phyloP scores from a whole-genome alignment of 2,113 vertebrate genomes.

The Stercorarius parasiticus region DNA sequence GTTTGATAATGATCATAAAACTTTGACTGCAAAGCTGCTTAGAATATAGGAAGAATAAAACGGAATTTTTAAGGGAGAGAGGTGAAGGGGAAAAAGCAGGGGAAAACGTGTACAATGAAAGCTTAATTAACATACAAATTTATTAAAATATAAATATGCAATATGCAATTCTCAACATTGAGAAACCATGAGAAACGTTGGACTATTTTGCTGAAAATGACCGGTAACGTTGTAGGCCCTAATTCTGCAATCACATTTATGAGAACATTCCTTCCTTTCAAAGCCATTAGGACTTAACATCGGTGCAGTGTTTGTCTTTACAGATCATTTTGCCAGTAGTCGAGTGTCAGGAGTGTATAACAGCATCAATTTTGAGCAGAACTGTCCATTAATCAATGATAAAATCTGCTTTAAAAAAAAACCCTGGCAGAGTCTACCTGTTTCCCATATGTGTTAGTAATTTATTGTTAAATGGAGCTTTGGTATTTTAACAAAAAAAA shows the following conservation, averaged over 20 bases:
- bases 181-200: not conserved
- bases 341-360: not conserved
- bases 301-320: not conserved
- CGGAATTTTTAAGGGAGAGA: not conserved
- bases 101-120: not conserved
- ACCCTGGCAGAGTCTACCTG: not conserved
- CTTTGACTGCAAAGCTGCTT: not conserved
- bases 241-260: not conserved
- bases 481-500: not conserved
- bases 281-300: not conserved
- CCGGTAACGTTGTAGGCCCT: not conserved
- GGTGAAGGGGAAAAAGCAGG: not conserved
- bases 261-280: not conserved
- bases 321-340: not conserved
- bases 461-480: not conserved
- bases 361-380: not conserved
- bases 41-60: not conserved
- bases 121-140: not conserved
- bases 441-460: not conserved
- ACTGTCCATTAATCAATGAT: not conserved
- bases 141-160: not conserved
- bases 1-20: not conserved
- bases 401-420: not conserved
- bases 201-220: not conserved
- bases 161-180: too few relatives aligned